Evolutionary conservation across 2,113 vertebrate species (phyloP).

Genomic region (Gulo gulo): DNA sequence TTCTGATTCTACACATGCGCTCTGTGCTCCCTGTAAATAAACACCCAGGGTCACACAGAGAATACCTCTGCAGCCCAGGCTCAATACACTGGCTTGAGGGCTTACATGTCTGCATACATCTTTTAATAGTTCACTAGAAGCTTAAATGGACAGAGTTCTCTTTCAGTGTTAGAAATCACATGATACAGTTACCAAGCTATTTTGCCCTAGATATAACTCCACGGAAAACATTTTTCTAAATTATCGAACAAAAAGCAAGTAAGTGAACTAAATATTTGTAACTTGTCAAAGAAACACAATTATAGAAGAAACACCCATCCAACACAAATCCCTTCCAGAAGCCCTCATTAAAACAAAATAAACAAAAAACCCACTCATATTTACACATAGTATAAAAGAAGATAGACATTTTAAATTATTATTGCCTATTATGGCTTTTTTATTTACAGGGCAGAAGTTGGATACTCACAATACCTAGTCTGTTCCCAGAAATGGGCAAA

Average conservation of each 20-base stretch:
- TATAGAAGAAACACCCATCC: background rate
- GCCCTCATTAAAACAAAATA: background rate
- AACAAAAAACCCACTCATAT: background rate
- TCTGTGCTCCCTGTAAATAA: slow-evolving; percentile 20
- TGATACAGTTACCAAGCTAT: background rate
- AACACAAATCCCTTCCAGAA: slow-evolving; percentile 18
- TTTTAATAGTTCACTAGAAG: background rate
- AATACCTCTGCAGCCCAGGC: background rate
- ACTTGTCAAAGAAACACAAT: background rate
- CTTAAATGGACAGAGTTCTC: background rate
- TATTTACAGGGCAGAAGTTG: background rate
- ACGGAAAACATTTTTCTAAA: background rate
- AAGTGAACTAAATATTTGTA: background rate
- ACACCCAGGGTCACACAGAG: background rate
- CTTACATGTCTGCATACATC: background rate
- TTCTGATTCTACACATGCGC: slow-evolving; percentile 19
- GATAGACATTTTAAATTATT: background rate
- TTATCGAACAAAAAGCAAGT: background rate
- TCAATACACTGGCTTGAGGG: background rate
- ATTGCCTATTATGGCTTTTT: background rate
- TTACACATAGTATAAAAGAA: background rate
- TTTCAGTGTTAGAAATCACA: background rate
- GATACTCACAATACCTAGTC: background rate
- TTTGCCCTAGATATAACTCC: background rate
- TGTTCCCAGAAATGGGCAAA: background rate